Evolutionary conservation across 2,113 vertebrate species (phyloP).

Genomic region (Meleagris gallopavo): DNA sequence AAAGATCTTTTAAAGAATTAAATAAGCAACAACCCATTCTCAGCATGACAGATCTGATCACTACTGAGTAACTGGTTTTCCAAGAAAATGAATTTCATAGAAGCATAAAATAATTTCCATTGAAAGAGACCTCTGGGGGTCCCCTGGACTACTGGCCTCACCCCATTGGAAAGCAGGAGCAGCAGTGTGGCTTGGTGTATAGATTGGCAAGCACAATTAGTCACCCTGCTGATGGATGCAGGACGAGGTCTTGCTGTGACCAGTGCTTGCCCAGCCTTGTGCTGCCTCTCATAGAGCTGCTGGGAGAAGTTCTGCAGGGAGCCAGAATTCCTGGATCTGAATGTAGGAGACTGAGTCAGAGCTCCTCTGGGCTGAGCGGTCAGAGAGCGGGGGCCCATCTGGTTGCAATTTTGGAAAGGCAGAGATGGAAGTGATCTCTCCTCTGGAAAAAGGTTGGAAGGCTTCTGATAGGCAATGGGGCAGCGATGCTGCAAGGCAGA

Average conservation of each 20-base stretch:
- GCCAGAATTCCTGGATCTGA: background rate
- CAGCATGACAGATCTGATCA: background rate
- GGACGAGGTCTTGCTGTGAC: fast-evolving
- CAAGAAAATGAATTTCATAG: background rate
- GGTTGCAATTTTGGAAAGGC: constrained; percentile 25
- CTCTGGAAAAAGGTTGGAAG: background rate
- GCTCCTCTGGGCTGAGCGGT: fast-evolving
- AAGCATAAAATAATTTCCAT: background rate
- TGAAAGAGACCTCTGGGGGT: background rate
- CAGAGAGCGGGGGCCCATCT: background rate
- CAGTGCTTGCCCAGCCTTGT: fast-evolving
- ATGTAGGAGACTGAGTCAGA: background rate
- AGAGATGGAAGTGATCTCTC: fast-evolving
- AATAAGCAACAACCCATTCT: background rate
- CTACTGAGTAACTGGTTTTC: background rate
- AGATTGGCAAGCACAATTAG: background rate
- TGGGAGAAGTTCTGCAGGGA: background rate
- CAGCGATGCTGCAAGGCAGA: background rate
- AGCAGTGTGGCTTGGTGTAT: fast-evolving
- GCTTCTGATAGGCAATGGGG: background rate
- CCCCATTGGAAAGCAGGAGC: background rate
- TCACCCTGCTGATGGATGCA: background rate
- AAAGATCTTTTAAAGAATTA: background rate
- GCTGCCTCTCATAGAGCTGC: fast-evolving
- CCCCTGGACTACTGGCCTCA: background rate